Evolutionary conservation across 1,140 invertebrate genomes (phyloP).

Genomic region (Spodoptera litura): DNA sequence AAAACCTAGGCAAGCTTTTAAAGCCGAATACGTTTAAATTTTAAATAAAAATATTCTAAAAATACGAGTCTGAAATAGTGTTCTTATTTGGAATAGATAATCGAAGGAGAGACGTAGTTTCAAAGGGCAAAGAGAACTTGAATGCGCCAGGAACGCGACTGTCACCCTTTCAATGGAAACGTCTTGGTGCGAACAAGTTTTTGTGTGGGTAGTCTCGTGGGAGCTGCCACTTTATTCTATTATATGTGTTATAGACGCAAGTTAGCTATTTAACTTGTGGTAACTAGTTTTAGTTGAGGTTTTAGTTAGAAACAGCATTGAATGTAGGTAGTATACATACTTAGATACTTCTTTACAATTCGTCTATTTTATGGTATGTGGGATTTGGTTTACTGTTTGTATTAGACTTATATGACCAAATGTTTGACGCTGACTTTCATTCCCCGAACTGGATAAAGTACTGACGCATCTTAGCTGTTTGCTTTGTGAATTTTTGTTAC

Average conservation of each 20-base stretch:
- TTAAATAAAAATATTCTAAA: neutral
- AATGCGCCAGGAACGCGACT: constrained; percentile 41
- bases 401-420: neutral
- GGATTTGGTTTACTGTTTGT: neutral
- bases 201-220: constrained; percentile 52
- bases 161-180: constrained; percentile 50
- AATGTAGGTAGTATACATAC: neutral
- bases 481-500: neutral
- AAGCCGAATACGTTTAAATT: neutral
- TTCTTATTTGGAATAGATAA: constrained; percentile 22
- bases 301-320: constrained; percentile 24
- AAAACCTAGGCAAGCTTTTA: neutral
- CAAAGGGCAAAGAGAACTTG: constrained; percentile 36
- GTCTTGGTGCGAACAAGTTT: constrained; percentile 54
- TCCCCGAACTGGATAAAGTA: neutral
- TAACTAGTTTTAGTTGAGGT: constrained; percentile 41
- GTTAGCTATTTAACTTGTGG: constrained; percentile 43
- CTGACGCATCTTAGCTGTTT: neutral
- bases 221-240: constrained; percentile 55
- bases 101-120: constrained; percentile 27
- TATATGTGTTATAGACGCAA: constrained; percentile 45
- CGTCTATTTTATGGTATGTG: constrained; percentile 3
- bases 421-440: neutral
- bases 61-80: neutral
- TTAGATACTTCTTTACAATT: constrained; percentile 9